phyloP scores from a whole-genome alignment of 2,113 vertebrate genomes.

The Crotalus viridis region DNA sequence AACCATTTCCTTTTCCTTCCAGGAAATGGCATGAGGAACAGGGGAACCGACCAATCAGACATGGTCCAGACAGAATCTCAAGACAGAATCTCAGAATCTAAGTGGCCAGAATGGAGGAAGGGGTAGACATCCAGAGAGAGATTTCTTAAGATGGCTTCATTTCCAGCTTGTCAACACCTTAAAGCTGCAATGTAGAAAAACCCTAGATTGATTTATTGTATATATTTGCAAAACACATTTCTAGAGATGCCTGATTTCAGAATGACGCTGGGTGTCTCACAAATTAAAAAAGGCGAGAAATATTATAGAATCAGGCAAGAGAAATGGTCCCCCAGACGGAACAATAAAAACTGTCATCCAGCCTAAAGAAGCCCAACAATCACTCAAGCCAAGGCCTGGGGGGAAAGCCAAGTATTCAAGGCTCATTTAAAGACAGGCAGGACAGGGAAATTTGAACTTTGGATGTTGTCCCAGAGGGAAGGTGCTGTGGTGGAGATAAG shows the following conservation, averaged over 20 bases:
- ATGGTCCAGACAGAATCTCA: background rate
- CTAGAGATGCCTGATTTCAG: background rate
- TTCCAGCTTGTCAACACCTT: background rate
- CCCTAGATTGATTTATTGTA: background rate
- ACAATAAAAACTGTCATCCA: background rate
- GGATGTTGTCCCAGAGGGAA: background rate
- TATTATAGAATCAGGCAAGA: background rate
- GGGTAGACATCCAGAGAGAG: background rate
- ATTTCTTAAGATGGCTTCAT: background rate
- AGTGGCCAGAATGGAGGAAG: background rate
- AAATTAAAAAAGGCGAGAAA: background rate
- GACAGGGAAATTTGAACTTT: background rate
- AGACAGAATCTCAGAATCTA: background rate
- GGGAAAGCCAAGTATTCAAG: background rate
- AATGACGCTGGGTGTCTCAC: background rate
- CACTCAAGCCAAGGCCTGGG: background rate
- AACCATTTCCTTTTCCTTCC: background rate
- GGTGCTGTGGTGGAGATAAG: background rate
- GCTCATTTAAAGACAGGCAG: background rate
- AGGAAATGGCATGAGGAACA: background rate
- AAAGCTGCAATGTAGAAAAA: background rate
- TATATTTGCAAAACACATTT: background rate
- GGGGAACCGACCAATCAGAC: background rate
- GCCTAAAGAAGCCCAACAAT: background rate
- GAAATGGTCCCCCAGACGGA: background rate